Evolutionary conservation across 2,797 vertebrate genomes (phyloP).

Genomic region (Coilia nasus): DNA sequence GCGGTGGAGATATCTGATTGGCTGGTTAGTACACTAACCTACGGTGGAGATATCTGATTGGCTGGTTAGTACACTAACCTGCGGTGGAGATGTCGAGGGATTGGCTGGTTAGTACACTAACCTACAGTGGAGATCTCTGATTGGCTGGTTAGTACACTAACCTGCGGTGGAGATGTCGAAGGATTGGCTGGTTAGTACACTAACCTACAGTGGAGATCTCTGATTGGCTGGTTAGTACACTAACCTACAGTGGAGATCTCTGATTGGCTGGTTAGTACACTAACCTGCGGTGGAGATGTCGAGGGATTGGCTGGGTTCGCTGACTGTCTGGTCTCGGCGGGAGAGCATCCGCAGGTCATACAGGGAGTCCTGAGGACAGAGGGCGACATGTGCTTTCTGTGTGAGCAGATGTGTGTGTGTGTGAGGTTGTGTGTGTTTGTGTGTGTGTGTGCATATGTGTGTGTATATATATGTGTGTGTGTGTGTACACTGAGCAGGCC

Average conservation of each 20-base stretch:
- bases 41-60: too few relatives aligned
- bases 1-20: too few relatives aligned
- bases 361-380: slow-evolving; percentile 77
- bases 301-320: slow-evolving; percentile 87
- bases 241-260: neutral
- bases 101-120: slow-evolving; percentile 70
- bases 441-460: neutral
- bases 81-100: slow-evolving; percentile 85
- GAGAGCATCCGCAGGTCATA: slow-evolving; percentile 93
- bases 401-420: neutral
- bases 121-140: too few relatives aligned
- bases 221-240: neutral
- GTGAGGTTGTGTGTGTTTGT: neutral
- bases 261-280: slow-evolving; percentile 27
- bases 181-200: slow-evolving; percentile 24
- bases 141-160: slow-evolving; percentile 57
- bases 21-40: too few relatives aligned
- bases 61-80: slow-evolving; percentile 70
- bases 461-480: neutral
- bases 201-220: slow-evolving; percentile 85
- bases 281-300: slow-evolving; percentile 88
- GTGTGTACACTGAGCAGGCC: neutral
- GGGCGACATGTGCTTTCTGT: neutral
- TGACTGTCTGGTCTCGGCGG: slow-evolving; percentile 81
- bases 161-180: slow-evolving; percentile 79